phyloP scores from a whole-genome alignment of 2,797 vertebrate species.

The Chelon labrosus region DNA sequence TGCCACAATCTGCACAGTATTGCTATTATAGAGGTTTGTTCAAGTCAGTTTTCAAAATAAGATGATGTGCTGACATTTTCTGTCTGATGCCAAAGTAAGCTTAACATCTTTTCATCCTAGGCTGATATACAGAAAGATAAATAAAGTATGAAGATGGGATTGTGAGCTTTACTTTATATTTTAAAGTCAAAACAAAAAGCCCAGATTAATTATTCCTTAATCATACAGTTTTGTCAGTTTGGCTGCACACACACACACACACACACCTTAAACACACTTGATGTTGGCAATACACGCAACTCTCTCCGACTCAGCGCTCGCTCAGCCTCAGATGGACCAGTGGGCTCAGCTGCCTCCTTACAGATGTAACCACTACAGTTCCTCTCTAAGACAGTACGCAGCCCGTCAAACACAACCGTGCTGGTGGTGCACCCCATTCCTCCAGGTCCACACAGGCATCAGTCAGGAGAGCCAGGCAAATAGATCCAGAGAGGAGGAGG shows the following conservation, averaged over 20 bases:
- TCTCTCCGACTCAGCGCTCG: slow-evolving; percentile 88
- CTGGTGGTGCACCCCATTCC: slow-evolving; percentile 98
- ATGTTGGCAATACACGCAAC: slow-evolving; percentile 86
- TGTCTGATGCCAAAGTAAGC: neutral
- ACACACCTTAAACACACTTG: slow-evolving; percentile 85
- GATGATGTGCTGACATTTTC: neutral
- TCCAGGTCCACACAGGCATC: slow-evolving; percentile 81
- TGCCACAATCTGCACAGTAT: neutral
- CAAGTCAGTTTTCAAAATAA: neutral
- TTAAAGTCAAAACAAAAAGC: neutral
- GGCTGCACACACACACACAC: slow-evolving; percentile 14
- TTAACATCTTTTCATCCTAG: neutral
- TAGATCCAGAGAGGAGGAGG: slow-evolving; percentile 42
- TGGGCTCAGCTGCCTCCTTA: slow-evolving; percentile 90
- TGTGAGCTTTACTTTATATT: neutral
- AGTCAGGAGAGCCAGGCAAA: slow-evolving; percentile 68
- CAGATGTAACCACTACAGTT: slow-evolving; percentile 95
- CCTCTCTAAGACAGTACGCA: slow-evolving; percentile 93
- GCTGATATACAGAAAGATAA: neutral
- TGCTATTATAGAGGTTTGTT: too few species aligned
- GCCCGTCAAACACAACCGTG: slow-evolving; percentile 92
- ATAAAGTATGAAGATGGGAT: neutral
- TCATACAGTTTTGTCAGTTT: neutral
- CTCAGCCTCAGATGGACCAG: slow-evolving; percentile 87
- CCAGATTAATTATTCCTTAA: neutral